Percentiles rank a stretch among this genome's conserved stretches.
phyloP scores from a whole-genome alignment of 2,113 vertebrate species.

The Psittacara wagleri region DNA sequence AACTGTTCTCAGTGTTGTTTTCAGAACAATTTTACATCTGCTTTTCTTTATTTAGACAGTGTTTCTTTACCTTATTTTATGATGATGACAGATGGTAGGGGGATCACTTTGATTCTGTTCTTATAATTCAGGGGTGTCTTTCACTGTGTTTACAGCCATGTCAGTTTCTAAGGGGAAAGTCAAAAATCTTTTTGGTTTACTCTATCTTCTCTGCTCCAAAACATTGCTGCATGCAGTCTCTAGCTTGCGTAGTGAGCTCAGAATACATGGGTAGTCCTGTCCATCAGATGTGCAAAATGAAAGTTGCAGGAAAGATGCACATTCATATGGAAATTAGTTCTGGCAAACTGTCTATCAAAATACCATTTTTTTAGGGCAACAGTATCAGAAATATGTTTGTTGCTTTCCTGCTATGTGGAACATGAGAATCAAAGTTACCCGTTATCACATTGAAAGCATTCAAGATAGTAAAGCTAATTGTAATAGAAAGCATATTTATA shows the following conservation, averaged over 20 bases:
- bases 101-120: background rate
- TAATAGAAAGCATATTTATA: slow-evolving; percentile 61
- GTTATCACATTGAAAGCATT: slow-evolving; percentile 47
- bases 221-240: background rate
- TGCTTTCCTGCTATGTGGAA: background rate
- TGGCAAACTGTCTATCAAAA: background rate
- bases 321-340: background rate
- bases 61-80: background rate
- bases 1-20: background rate
- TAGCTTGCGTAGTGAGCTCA: background rate
- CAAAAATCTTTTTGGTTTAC: background rate
- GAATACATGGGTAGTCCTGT: background rate
- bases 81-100: background rate
- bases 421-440: slow-evolving; percentile 15
- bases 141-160: background rate
- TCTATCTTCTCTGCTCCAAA: background rate
- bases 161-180: background rate
- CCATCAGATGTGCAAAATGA: background rate
- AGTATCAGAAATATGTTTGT: background rate
- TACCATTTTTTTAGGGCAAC: background rate
- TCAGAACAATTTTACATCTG: background rate
- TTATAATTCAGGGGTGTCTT: background rate
- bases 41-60: background rate
- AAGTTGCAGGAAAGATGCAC: background rate
- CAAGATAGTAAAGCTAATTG: slow-evolving; percentile 36